Evolutionary conservation across 2,797 vertebrate species (phyloP), one percentile per base, ranked within the genome.

Genomic region (Catostomus latipinnis): DNA sequence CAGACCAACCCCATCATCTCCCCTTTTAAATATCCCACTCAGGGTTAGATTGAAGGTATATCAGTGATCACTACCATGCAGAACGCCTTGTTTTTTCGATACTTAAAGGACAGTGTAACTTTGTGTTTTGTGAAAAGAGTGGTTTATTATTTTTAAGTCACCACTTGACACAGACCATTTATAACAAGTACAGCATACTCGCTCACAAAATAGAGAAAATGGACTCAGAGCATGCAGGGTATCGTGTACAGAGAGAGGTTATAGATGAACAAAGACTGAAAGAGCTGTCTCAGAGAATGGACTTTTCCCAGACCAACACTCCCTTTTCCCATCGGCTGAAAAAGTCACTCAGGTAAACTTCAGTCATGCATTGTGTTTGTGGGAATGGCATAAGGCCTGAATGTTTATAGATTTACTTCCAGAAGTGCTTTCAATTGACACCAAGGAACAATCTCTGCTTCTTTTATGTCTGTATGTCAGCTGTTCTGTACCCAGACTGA

Each of bases 231-330:
- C 46, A 68, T 72, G 82, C 81, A 22, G 92, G 74, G 7, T 95
- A 93, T 82, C 87, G 0, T 0, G 89, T 96, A 52, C 91, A 96
- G 71, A 91, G 94, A 72, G 87, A 92, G 0, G 89, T 94, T 53
- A 85, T 99, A 81, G 95, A 94, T 60, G 96, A 97, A 89, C 89
- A 95, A 56, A 92, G 90, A 45, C 90, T 98, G 82, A 96, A 97
- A 83, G 91, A 93, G 53, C 68, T 96, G 67, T 93, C 95, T 0
- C 92, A 87, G 56, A 92, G 93, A 88, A 91, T 91, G 86, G 34
- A 84, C 0, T 78, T 86, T 58, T 86, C 87, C 67, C 89, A 85
- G 1, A 34, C 78, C 0, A 74, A 87, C 2, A 71, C 72, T 46
- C 87, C 91, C 6, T 46, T 94, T 52, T 80, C 34, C 8, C 22